These are phyloP conservation scores for Platichthys flesus DNA, from an alignment of 2,113 vertebrate species.

Conservation along the genomic window DNA sequence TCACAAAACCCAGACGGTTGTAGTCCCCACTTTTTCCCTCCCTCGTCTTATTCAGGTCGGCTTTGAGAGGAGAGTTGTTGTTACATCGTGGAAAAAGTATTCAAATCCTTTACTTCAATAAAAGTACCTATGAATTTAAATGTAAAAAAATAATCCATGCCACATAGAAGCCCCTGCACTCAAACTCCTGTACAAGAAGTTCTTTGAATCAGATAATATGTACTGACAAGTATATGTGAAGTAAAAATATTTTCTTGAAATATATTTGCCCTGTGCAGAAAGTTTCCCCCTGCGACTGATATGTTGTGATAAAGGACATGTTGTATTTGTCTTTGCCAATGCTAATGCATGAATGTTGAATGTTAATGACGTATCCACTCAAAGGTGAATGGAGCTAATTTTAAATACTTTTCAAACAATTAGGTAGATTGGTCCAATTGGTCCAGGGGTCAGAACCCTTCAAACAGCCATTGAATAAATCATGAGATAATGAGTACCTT, in stretches of 20 bases:
- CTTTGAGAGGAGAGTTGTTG: constrained; percentile 3
- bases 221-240: neutral
- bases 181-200: neutral
- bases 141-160: neutral
- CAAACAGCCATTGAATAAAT: no score
- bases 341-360: no score
- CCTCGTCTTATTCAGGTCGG: neutral
- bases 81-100: neutral
- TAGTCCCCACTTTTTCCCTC: neutral
- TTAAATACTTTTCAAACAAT: no score
- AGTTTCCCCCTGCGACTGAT: neutral
- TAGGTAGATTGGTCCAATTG: no score
- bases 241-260: neutral
- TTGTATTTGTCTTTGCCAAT: no score
- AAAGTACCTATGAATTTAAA: neutral
- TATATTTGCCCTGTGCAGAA: neutral
- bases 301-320: no score
- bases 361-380: no score
- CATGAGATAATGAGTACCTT: no score
- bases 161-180: neutral
- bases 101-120: neutral
- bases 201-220: neutral
- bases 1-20: constrained; percentile 2
- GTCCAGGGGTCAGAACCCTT: no score
- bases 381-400: no score